Conservation (phyloP, 2,113 vertebrate species). For the Petroica traversi region DNA sequence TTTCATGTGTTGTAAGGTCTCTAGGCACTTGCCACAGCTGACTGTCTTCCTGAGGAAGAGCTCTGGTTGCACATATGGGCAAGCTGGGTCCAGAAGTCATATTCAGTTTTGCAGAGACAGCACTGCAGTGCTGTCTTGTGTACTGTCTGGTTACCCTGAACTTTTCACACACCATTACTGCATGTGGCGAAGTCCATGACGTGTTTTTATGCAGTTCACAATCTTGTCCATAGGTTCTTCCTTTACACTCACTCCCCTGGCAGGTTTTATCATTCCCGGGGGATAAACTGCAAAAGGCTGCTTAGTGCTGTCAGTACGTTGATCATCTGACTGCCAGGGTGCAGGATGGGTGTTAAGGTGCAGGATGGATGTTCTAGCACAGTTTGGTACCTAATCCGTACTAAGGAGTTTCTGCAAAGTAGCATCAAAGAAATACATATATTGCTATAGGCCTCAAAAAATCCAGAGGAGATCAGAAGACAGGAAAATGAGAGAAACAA, state of each 20-base stretch:
- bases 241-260: background rate
- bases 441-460: background rate
- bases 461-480: background rate
- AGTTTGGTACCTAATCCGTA: background rate
- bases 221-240: background rate
- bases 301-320: background rate
- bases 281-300: background rate
- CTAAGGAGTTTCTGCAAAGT: background rate
- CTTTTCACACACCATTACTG: background rate
- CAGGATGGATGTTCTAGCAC: background rate
- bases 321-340: background rate
- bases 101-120: background rate
- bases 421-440: background rate
- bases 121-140: background rate
- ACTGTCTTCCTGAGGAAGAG: background rate
- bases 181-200: background rate
- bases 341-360: no score
- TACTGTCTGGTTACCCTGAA: background rate
- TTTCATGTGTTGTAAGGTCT: background rate
- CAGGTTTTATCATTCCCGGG: background rate
- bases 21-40: background rate
- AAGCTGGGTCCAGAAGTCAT: background rate
- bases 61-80: background rate
- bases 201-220: background rate
- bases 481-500: background rate